Evolutionary conservation across 2,113 vertebrate genomes (phyloP), one percentile per base, ranked within the genome.

Genomic region (Steatornis caripensis): DNA sequence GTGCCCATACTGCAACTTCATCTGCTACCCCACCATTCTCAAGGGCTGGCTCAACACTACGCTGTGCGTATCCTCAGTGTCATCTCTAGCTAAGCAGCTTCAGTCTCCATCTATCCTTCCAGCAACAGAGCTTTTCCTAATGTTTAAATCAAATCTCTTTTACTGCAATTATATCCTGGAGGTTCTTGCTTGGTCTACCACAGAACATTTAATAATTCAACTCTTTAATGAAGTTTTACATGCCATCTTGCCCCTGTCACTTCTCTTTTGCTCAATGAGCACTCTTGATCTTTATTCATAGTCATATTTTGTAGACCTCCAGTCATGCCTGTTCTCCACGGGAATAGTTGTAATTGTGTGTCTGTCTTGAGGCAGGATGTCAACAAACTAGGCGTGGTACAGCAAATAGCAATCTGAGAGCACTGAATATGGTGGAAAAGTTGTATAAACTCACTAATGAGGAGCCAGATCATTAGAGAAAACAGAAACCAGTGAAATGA

Each of bases 341-440:
- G 60, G 15, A 89, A 60, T 21, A 58, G 20, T 10, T 91, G 22
- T 45, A 66, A 55, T 55, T 46, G 15, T 10, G 6, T 43, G 20
- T 54, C 17, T 37, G 32, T 57, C 46, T 87, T 82, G 34, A 68
- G 27, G 64, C 26, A 91, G 77, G 27, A 48, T 58, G 22, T 62
- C 41, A 57, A 4, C 58, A 66, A 72, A 74, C 24, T 43, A 70
- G 15, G 23, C 0, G 0, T 58, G 9, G 7, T 84, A 29, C 7
- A 57, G 30, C 51, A 79, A 82, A 68, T 36, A 39, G 76, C 20
- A 48, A 26, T 51, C 49, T 71, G 21, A 81, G 39, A 71, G 18
- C 18, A 34, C 20, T 10, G 20, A 89, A 66, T 55, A 49, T 24
- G 15, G 41, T 78, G 55, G 46, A 65, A 81, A 87, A 74, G 11